Conservation (phyloP, 2,797 vertebrate genomes). For the Calcarius lapponicus region DNA sequence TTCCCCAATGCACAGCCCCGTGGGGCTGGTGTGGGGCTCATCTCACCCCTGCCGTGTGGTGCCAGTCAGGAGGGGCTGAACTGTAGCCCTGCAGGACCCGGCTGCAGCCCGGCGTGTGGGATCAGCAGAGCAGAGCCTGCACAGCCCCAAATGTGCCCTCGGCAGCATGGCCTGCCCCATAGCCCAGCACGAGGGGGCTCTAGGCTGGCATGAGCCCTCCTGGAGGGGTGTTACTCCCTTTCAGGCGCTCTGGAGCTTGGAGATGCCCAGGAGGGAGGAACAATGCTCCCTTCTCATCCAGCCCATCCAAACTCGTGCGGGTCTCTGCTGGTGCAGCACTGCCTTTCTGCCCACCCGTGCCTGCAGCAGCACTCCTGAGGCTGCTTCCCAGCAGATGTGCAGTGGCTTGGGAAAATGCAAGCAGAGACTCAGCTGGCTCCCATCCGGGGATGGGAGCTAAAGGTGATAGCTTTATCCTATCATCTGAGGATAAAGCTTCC, state of each 20-base stretch:
- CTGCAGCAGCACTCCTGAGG: not conserved
- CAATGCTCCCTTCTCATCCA: not conserved
- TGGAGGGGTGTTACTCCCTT: not conserved
- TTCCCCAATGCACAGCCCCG: accelerated
- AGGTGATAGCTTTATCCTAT: too few species aligned
- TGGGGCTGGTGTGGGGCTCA: not conserved
- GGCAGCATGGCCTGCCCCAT: not conserved
- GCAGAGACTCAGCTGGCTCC: not conserved
- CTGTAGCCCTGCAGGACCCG: not conserved
- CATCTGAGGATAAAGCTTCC: not conserved
- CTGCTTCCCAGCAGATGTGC: not conserved
- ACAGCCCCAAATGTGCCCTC: accelerated
- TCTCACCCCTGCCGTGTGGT: accelerated
- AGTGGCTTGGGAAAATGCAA: not conserved
- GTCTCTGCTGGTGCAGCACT: not conserved
- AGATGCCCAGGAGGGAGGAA: not conserved
- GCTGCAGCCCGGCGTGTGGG: accelerated
- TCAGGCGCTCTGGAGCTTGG: not conserved
- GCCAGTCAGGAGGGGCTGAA: not conserved
- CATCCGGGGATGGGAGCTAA: too few species aligned
- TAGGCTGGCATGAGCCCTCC: not conserved
- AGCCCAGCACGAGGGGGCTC: not conserved
- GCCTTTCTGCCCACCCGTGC: accelerated
- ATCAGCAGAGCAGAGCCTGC: not conserved
- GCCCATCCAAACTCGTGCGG: not conserved